Evolutionary conservation across 1,140 invertebrate genomes (phyloP), one percentile per base, ranked within the genome.

Genomic region (Conus betulinus): DNA sequence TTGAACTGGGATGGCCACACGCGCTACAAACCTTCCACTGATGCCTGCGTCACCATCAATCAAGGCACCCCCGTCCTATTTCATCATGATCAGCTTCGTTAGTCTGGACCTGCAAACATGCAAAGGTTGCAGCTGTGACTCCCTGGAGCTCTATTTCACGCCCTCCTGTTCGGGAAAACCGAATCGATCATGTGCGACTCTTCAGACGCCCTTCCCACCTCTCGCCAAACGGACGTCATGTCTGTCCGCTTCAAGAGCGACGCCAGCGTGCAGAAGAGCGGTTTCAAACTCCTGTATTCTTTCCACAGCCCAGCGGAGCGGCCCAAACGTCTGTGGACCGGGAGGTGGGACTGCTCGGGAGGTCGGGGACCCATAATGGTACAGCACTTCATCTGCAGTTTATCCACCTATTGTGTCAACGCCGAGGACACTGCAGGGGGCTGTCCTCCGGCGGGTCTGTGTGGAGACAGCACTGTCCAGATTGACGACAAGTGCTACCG

Each of bases 61-160:
- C 6, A n/a, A 13, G 67, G 20, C 67, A 17, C 67, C 67, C 6
- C 11, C 15, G 6, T 6, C 23, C 1, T 23, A 71, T 7, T 71
- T 71, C 67, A 71, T 71, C 67, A 71, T 71, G 67, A 71, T 71
- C 67, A 71, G 67, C 67, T 71, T 71, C 20, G 67, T 71, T 20
- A 6, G 20, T 13, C 20, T 71, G 23, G 67, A 71, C 20, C 20
- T 71, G 67, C 11, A 71, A 6, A 71, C 20, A 6, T 71, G 67
- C 20, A 20, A n/a, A n/a, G 23, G 23, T 20, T 71, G 67, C 20
- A 20, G 6, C 11, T 71, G 67, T 20, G 67, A 71, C 23, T 3
- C 10, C 0, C 20, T 71, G 67, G 67, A 71, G 4, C 11, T 71
- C 67, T 71, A 71, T n/a, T 71, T 71, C 67, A 23, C 67, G 20